A percentile compares a stretch with the other conserved stretches of the same genome.
Conservation (phyloP, 2,888 invertebrate genomes). For the Dicroscelio sp. region DNA sequence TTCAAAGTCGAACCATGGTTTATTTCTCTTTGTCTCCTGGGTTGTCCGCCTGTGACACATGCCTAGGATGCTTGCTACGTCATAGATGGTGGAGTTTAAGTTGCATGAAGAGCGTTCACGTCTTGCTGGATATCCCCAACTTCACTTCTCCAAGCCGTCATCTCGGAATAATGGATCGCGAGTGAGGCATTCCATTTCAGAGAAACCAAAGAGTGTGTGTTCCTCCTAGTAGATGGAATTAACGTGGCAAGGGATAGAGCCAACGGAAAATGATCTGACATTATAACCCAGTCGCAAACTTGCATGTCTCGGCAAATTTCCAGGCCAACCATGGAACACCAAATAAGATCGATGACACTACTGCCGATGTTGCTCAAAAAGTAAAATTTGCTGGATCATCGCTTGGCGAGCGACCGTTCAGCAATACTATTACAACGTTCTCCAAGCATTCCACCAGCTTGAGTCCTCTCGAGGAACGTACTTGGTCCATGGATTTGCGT, state of each 20-base stretch:
- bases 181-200: neutral
- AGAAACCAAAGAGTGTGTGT: neutral
- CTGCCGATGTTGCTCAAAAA: neutral
- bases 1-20: neutral
- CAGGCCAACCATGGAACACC: neutral
- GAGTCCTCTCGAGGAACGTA: neutral
- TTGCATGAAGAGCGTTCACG: neutral
- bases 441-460: neutral
- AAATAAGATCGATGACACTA: neutral
- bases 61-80: neutral
- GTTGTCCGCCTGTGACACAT: neutral
- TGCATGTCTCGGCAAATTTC: neutral
- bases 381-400: neutral
- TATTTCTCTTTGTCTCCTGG: neutral
- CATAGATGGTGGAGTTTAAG: neutral
- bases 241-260: neutral
- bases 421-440: neutral
- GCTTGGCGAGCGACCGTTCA: neutral
- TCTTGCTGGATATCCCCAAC: neutral
- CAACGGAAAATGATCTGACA: neutral
- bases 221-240: neutral
- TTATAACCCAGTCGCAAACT: neutral
- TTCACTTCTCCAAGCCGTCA: neutral
- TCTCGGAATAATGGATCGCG: neutral
- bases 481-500: neutral